Percentiles rank a stretch among this genome's conserved stretches.
Evolutionary conservation across 2,888 invertebrate species (phyloP).

Genomic region (Andricus quercusramuli): DNA sequence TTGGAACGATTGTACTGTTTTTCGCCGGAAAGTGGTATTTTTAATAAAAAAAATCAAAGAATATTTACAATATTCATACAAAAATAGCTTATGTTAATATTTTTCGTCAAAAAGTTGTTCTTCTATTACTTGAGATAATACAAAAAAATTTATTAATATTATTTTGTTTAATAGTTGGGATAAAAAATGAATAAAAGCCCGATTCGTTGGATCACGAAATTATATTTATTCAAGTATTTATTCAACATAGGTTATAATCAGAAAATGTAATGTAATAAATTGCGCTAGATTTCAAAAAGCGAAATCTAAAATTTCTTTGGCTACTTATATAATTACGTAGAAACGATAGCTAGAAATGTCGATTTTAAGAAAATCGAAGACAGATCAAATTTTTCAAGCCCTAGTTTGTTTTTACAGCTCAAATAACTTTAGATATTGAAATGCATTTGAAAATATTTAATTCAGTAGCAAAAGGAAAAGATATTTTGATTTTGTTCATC

Average conservation of each 20-base stretch:
- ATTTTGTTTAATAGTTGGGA: background rate
- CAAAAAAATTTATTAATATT: too few relatives aligned
- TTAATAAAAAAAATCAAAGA: too few relatives aligned
- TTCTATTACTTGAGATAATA: too few relatives aligned
- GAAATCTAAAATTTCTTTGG: slow-evolving; percentile 13
- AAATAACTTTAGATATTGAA: background rate
- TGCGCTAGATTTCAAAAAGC: slow-evolving; percentile 27
- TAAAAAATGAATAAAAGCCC: background rate
- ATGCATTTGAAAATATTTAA: background rate
- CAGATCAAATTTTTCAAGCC: background rate
- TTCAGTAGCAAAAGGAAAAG: background rate
- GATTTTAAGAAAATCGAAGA: background rate
- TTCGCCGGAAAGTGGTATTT: too few relatives aligned
- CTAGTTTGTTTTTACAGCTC: background rate
- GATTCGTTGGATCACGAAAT: background rate
- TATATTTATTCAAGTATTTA: slow-evolving; percentile 22
- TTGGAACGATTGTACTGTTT: too few relatives aligned
- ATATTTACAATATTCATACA: too few relatives aligned
- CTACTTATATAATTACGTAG: slow-evolving; percentile 6
- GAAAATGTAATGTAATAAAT: slow-evolving; percentile 13
- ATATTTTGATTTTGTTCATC: background rate
- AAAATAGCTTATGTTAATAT: too few relatives aligned
- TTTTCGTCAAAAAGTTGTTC: too few relatives aligned
- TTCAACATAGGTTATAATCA: background rate
- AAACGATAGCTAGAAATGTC: slow-evolving; percentile 19